Conservation (phyloP, 1,140 invertebrate species). For the Chionoecetes opilio region DNA sequence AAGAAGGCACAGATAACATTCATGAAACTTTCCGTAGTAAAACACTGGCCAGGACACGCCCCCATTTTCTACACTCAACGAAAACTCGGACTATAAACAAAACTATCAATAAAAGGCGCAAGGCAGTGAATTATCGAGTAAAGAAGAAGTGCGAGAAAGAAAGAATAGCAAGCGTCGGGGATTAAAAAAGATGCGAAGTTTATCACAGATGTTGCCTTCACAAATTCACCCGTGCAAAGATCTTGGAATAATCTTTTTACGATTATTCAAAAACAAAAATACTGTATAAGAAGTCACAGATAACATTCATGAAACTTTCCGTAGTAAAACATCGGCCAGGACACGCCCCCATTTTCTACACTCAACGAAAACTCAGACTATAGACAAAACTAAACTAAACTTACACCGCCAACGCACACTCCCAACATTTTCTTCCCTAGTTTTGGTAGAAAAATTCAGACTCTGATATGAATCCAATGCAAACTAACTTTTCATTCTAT, state of each 20-base stretch:
- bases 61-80: not conserved
- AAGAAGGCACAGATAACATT: not conserved
- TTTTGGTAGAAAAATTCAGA: not conserved
- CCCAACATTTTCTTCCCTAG: not conserved
- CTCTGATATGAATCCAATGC: constrained; percentile 19
- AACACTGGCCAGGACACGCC: not conserved
- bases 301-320: not conserved
- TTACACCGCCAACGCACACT: not conserved
- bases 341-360: constrained; percentile 11
- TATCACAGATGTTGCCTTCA: not conserved
- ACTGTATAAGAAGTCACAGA: not conserved
- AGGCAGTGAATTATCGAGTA: too few species aligned
- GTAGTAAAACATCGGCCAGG: not conserved
- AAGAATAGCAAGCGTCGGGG: not conserved
- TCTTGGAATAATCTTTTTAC: not conserved
- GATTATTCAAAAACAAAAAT: not conserved
- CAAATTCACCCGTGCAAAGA: not conserved
- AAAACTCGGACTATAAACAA: not conserved
- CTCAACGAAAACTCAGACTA: not conserved
- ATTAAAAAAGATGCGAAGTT: not conserved
- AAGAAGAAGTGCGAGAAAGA: not conserved
- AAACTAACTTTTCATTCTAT: constrained; percentile 22
- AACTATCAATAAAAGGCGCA: too few species aligned
- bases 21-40: not conserved
- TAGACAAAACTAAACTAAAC: too few species aligned